Evolutionary conservation across 2,113 vertebrate species (phyloP), one percentile per base, ranked within the genome.

Genomic region (Elephas maximus): DNA sequence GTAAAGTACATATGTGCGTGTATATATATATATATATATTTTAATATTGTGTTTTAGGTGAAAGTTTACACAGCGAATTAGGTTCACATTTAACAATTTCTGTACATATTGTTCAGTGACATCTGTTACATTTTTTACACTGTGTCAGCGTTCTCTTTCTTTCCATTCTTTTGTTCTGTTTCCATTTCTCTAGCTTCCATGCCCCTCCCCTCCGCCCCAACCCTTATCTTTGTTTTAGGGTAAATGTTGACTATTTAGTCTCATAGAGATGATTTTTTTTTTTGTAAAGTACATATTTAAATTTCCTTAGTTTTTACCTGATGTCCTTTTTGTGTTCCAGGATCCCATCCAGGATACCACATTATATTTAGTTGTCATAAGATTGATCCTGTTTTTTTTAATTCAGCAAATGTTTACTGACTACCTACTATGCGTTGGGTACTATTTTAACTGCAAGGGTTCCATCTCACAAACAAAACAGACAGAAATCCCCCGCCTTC

Each of bases 351-450:
- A 85, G 62, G 48, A 71, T 86, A 85, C 11, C 5, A 26, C 2
- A 37, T 91, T 90, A 87, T 41, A 30, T 80, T 90, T 71, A 90
- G n/a, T 95, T 33, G 20, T 81, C 23, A 33, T 81, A 37, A 80
- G 23, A 83, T 2, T 53, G 73, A 30, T 80, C 28, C 30, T 69
- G 65, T 30, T 33, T 78, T 88, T 67, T 21, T 76, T 69, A 78
- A 73, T 91, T 93, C 74, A 93, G 86, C 33, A 85, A 90, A 81
- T 92, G 6, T 69, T 94, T 95, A 21, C 69, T 87, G 65, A 95
- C 20, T 57, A 57, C 53, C 53, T 57, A 14, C 53, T 57, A 17
- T 57, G 53, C 53, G 15, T 18, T 78, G 41, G 53, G 7, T 1
- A 60, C 60, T 80, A 1, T 88, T 76, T 88, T 53, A 88, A 65